Conservation (phyloP, 2,888 invertebrate species). For the Smittia sp. region DNA sequence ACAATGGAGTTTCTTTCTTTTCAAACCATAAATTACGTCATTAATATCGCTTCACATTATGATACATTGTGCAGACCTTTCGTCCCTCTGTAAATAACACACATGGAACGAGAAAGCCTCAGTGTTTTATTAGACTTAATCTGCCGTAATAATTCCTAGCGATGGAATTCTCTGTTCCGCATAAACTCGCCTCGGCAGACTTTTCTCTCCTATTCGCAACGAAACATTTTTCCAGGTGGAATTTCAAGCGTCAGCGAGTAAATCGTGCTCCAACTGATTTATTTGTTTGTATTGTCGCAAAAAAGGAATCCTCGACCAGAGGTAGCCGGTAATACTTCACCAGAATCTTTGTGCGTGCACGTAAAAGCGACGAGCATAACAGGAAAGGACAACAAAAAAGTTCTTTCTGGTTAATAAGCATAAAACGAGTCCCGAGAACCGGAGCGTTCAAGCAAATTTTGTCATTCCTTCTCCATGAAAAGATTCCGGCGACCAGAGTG, state of each 20-base stretch:
- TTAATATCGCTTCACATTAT: constrained; percentile 19
- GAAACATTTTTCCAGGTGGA: constrained; percentile 33
- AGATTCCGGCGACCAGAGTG: constrained; percentile 4
- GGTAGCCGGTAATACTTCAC: neutral
- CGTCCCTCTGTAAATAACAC: constrained; percentile 13
- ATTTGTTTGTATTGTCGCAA: constrained; percentile 24
- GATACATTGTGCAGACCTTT: constrained; percentile 13
- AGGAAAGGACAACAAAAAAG: constrained; percentile 11
- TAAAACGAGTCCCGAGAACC: constrained; percentile 3
- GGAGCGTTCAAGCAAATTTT: neutral
- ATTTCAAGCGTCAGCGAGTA: constrained; percentile 28
- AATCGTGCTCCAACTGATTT: constrained; percentile 40
- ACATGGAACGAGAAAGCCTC: constrained; percentile 4
- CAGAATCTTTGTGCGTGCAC: neutral
- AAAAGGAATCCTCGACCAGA: neutral
- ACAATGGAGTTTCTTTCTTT: constrained; percentile 15
- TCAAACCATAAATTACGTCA: constrained; percentile 29
- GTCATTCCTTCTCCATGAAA: neutral
- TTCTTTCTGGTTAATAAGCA: constrained; percentile 22
- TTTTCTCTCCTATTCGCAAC: neutral
- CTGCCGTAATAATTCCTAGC: constrained; percentile 16
- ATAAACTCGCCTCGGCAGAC: neutral
- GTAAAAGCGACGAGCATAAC: neutral
- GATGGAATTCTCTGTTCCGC: constrained; percentile 1
- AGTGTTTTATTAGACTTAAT: constrained; percentile 37